These are phyloP conservation scores for Helobdella robusta DNA, from an alignment of 2,888 invertebrate genomes.

Conservation along the genomic window DNA sequence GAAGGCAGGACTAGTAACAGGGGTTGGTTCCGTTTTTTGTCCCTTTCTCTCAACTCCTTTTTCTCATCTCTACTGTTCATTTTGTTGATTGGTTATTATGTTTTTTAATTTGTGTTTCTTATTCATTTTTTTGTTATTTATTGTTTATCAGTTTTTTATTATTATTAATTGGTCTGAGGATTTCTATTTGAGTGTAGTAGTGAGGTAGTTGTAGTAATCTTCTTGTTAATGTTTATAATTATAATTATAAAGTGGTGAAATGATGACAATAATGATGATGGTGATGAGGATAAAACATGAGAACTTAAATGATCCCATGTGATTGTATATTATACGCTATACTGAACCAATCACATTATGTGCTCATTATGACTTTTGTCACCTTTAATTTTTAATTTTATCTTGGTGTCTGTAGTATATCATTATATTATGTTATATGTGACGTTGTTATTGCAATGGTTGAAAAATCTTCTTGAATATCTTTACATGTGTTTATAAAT, in stretches of 20 bases:
- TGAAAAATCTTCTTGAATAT: too few species aligned
- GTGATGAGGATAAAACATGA: background rate
- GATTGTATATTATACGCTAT: slow-evolving; percentile 15
- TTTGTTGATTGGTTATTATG: background rate
- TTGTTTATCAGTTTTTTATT: background rate
- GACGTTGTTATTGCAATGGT: too few species aligned
- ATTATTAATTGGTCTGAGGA: too few species aligned
- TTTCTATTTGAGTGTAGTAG: too few species aligned
- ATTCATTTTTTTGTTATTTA: background rate
- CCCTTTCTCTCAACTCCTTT: background rate
- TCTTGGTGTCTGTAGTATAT: too few species aligned
- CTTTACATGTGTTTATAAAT: too few species aligned
- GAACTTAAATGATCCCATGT: background rate
- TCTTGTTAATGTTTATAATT: too few species aligned
- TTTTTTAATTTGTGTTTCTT: background rate
- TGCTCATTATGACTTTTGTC: too few species aligned
- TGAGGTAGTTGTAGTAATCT: too few species aligned
- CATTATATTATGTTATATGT: too few species aligned
- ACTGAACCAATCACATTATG: too few species aligned
- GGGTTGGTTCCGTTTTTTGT: background rate
- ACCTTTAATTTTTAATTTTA: too few species aligned
- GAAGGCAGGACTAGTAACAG: slow-evolving; percentile 55
- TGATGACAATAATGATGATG: background rate
- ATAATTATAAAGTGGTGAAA: background rate
- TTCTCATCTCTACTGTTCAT: background rate